These are phyloP conservation scores for Helicorthomorpha holstii DNA, from an alignment of 1,140 invertebrate genomes.

Conservation along the genomic window DNA sequence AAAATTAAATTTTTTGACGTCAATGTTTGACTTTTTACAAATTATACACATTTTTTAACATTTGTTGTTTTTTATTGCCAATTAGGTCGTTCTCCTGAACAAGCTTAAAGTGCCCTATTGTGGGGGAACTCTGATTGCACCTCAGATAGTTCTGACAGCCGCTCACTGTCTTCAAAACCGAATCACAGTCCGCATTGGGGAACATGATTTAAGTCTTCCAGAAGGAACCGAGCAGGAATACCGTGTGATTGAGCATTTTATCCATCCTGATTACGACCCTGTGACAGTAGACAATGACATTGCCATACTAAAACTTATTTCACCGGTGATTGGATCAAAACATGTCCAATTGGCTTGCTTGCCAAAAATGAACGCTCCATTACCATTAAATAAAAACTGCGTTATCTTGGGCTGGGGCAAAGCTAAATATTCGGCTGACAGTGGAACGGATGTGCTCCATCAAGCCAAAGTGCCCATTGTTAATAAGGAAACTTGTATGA, in stretches of 20 bases:
- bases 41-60: no score
- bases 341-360: constrained; percentile 38
- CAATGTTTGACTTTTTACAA: no score
- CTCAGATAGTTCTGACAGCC: constrained; percentile 74
- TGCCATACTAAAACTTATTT: constrained; percentile 52
- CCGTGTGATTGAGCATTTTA: constrained; percentile 47
- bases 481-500: constrained; percentile 23
- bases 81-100: constrained; percentile 63
- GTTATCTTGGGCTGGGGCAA: constrained; percentile 69
- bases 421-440: constrained; percentile 43
- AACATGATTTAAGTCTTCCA: constrained; percentile 49
- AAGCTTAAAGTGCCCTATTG: constrained; percentile 70
- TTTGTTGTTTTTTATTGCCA: constrained; percentile 3
- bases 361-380: constrained; percentile 33
- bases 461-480: constrained; percentile 49
- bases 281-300: constrained; percentile 84
- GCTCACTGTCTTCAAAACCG: constrained; percentile 69
- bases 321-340: constrained; percentile 29
- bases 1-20: no score
- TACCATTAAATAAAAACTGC: constrained; percentile 38
- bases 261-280: constrained; percentile 68
- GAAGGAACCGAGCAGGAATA: constrained; percentile 55
- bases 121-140: constrained; percentile 70
- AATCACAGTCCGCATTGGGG: constrained; percentile 64
- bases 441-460: constrained; percentile 55